These are phyloP conservation scores for Nomada ferruginata DNA, from an alignment of 2,888 invertebrate species.

Conservation along the genomic window DNA sequence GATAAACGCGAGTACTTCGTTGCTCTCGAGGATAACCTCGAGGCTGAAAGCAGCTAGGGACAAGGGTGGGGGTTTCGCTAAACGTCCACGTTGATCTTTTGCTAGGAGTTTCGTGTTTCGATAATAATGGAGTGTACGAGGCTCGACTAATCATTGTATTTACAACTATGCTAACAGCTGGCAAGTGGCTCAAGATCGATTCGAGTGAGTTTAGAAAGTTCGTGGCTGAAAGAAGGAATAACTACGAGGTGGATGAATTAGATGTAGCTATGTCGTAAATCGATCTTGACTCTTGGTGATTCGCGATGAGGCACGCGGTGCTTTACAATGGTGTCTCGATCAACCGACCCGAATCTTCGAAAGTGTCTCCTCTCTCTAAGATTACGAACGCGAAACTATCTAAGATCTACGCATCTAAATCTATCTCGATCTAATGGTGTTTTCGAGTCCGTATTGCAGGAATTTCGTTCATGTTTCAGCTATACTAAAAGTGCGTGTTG, in stretches of 20 bases:
- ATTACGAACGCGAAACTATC: neutral
- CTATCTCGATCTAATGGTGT: constrained; percentile 45
- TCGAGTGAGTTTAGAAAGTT: neutral
- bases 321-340: constrained; percentile 19
- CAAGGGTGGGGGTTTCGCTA: constrained; percentile 73
- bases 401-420: constrained; percentile 41
- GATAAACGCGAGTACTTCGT: constrained; percentile 54
- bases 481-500: constrained; percentile 25
- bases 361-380: constrained; percentile 4
- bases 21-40: constrained; percentile 62
- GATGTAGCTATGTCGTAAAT: constrained; percentile 16
- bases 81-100: constrained; percentile 49
- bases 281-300: constrained; percentile 49
- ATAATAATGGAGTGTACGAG: constrained; percentile 47
- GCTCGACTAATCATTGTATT: constrained; percentile 47
- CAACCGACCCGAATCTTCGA: constrained; percentile 26
- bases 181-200: constrained; percentile 52
- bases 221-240: neutral
- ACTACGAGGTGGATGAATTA: neutral
- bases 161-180: constrained; percentile 33
- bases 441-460: constrained; percentile 42
- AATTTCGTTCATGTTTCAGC: constrained; percentile 17
- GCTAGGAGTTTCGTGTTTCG: constrained; percentile 47
- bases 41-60: constrained; percentile 83
- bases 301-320: constrained; percentile 28